These are phyloP conservation scores for Lasioglossum marginatum DNA, from an alignment of 2,888 invertebrate genomes.

Conservation along the genomic window DNA sequence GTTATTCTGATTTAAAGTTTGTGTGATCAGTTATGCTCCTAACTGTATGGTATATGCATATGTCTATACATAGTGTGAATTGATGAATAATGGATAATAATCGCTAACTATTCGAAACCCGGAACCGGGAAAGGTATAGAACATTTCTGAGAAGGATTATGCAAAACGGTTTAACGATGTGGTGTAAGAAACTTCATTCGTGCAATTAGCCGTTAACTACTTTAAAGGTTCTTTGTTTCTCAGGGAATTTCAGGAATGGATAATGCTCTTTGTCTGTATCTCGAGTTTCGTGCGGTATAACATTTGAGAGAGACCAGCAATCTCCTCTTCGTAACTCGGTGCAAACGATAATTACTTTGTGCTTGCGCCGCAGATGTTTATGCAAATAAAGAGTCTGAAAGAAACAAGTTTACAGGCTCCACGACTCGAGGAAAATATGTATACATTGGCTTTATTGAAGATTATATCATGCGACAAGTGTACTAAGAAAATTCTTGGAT, in stretches of 20 bases:
- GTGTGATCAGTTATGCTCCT: no score
- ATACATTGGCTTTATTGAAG: neutral
- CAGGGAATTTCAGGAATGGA: neutral
- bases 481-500: no score
- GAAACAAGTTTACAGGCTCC: neutral
- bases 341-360: neutral
- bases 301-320: neutral
- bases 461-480: neutral
- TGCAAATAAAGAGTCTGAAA: neutral
- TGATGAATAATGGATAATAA: conserved; percentile 44
- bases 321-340: neutral
- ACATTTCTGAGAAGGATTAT: conserved; percentile 31
- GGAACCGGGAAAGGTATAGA: neutral
- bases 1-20: no score
- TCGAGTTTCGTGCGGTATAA: neutral
- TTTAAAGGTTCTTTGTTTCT: conserved; percentile 12
- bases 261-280: neutral
- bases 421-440: neutral
- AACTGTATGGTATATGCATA: no score
- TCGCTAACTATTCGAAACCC: neutral
- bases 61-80: no score
- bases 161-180: neutral
- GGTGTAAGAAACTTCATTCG: neutral
- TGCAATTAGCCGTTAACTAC: neutral
- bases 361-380: neutral